Evolutionary conservation across 2,113 vertebrate genomes (phyloP), one percentile per base, ranked within the genome.

Genomic region (Ramphastos sulfuratus): DNA sequence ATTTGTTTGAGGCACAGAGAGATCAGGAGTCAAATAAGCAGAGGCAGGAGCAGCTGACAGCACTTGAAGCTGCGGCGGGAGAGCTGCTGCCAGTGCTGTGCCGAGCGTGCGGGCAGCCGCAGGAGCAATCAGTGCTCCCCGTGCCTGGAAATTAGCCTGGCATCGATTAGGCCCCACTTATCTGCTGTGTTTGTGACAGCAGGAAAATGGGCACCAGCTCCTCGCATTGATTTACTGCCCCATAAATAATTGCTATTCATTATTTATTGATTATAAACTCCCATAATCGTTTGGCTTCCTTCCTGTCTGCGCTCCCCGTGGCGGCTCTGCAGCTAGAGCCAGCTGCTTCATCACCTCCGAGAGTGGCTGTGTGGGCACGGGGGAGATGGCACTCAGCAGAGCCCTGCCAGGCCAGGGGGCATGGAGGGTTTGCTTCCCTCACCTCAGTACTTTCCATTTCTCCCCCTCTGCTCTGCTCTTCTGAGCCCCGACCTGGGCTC

Each of bases 191-290:
- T 96, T 97, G 82, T 97, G 95, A 96, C 94, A 97, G 92, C 88
- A 96, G 46, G 67, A 97, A 97, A 97, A 97, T 95, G 63, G 87
- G 58, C 78, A 95, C 81, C 96, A 92, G 87, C 9, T 94, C 67
- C 73, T 93, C 70, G 69, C 78, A 97, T 96, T 94, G 97, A 98
- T 96, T 97, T 97, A 65, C 83, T 94, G 87, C 94, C 95, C 66
- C 94, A 97, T 97, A 98, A 97, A 96, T 97, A 97, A 97, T 97
- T 96, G 67, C 17, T 93, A 65, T 95, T 97, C 60, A 91, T 96
- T 96, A 93, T 77, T 96, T 97, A 97, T 97, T 97, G 97, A 97
- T 95, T 95, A 84, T 82, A 81, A 94, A 91, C 39, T 81, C 96
- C 61, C 44, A 93, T 90, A 95, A 95, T 95, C 9, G 92, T 94